Base-by-base conservation (phyloP, 2,113 vertebrate species). In the Aplodontia rufa region DNA sequence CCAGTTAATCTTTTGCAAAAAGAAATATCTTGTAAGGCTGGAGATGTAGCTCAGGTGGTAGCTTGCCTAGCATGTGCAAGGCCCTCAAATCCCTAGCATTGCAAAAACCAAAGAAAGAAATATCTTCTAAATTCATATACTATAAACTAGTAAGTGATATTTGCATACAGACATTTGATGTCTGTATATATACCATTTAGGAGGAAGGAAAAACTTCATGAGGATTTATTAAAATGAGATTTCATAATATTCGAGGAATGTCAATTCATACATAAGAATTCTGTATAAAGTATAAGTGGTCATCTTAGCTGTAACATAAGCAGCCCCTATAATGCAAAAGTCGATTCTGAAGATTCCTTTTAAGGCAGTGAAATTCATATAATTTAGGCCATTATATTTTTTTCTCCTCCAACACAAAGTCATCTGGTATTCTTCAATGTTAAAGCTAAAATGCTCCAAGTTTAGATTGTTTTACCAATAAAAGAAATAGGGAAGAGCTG, bases 1-100 rank as follows among this genome's bases (percentile, higher is more conserved):
- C 84, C 62, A 93, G 72, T 82, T 89, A 37, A 88, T 95, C 35
- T n/a, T 94, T 91, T 96, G 42, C 35, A 64, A 76, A 91, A 92
- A 87, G 13, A 93, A 93, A 68, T 60, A 64, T 28, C 12, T 47
- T 80, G 62, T 88, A 93, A 24, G 22, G 24, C 24, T 26, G 24
- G 8, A 24, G 26, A 28, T 26, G 58, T 60, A 60, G 26, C 26
- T 8, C 58, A 60, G 8, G 24, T n/a, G 8, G 8, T 60, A 60
- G 24, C 22, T 60, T 60, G 22, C 58, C 58, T 60, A 60, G 24
- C 58, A 60, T 60, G 24, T 9, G 26, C 8, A 26, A 60, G 58
- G 24, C 24, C 58, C 22, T 26, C 58, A 60, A 24, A 60, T 60
- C 24, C 24, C 58, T 60, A 60, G 58, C 58, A 60, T 6, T 60